Percentiles rank a stretch among this genome's conserved stretches.
phyloP scores from a whole-genome alignment of 2,113 vertebrate species.

The Prinia subflava region DNA sequence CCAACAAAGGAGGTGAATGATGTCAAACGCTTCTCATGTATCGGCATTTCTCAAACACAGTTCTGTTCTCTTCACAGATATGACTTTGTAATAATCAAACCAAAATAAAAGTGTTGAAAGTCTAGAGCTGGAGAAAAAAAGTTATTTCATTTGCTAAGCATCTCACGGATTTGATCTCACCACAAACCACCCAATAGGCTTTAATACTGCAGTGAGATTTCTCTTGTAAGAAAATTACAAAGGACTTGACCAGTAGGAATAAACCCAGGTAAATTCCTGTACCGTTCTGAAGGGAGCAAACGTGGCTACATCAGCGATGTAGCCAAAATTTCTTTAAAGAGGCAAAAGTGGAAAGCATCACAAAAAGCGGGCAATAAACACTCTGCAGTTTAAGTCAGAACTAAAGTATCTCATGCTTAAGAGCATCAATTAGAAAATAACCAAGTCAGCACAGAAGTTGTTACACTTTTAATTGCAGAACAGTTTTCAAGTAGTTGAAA shows the following conservation, averaged over 20 bases:
- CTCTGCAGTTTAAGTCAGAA: rapidly evolving
- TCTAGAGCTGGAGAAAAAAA: background rate
- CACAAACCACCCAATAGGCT: background rate
- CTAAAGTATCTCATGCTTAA: rapidly evolving
- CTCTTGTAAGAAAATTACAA: background rate
- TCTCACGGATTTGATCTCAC: background rate
- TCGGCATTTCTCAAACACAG: background rate
- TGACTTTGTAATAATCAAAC: background rate
- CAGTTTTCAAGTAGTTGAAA: background rate
- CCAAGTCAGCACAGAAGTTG: background rate
- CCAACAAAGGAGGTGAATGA: background rate
- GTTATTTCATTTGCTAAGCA: background rate
- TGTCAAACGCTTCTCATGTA: background rate
- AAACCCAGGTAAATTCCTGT: background rate
- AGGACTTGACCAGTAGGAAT: background rate
- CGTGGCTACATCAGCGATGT: rapidly evolving
- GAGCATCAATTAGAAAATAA: background rate
- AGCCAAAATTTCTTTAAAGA: background rate
- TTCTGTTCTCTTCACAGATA: background rate
- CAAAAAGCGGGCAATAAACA: background rate
- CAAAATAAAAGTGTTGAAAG: background rate
- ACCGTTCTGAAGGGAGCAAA: background rate
- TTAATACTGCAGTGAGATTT: background rate
- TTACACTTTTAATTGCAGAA: background rate
- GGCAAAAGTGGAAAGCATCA: background rate